Conservation (phyloP, 1,140 invertebrate genomes). For the Sitodiplosis mosellana region DNA sequence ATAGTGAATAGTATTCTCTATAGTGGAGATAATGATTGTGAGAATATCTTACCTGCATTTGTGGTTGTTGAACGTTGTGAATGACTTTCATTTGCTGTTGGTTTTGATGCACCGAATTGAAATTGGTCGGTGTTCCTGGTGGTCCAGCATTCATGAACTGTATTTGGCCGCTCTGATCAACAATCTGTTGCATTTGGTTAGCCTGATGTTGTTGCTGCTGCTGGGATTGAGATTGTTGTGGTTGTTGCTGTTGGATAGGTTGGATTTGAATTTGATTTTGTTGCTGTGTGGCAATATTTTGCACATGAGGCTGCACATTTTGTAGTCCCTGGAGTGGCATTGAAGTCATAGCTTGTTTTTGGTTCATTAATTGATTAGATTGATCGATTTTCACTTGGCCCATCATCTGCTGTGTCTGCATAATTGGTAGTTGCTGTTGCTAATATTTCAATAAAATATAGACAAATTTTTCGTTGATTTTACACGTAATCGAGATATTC, state of each 20-base stretch:
- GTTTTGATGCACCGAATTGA: not conserved
- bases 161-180: not conserved
- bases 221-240: conserved; percentile 3
- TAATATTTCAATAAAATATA: no score
- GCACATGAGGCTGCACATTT: conserved; percentile 22
- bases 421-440: not conserved
- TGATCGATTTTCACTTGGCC: conserved; percentile 6
- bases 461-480: not conserved
- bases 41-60: conserved; percentile 13
- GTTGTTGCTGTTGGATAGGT: conserved; percentile 5
- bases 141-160: not conserved
- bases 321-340: conserved; percentile 22
- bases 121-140: not conserved
- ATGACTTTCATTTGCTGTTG: conserved; percentile 20
- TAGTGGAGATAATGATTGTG: no score
- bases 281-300: conserved; percentile 11
- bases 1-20: no score
- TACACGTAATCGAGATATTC: not conserved
- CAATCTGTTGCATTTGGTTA: conserved; percentile 2
- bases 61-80: conserved; percentile 9
- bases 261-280: conserved; percentile 6
- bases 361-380: conserved; percentile 18
- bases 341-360: conserved; percentile 22
- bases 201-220: conserved; percentile 1
- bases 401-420: conserved; percentile 4